phyloP scores from a whole-genome alignment of 2,888 invertebrate species.

The Laothoe populi region DNA sequence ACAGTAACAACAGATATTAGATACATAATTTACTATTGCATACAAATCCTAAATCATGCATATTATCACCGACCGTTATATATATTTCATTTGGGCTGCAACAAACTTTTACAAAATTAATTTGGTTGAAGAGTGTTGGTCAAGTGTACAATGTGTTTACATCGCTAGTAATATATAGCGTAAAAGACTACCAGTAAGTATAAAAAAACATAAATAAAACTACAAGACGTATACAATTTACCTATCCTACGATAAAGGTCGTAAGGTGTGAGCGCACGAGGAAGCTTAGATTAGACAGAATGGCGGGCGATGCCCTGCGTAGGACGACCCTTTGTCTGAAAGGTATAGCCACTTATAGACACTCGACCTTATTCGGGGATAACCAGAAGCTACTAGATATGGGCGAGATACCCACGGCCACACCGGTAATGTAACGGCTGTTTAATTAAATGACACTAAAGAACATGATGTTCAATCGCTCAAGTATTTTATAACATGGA shows the following conservation, averaged over 20 bases:
- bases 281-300: conserved; percentile 59
- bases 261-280: conserved; percentile 46
- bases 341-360: conserved; percentile 25
- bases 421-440: not conserved
- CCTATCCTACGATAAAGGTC: conserved; percentile 25
- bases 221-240: conserved; percentile 11
- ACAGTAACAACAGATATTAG: too few relatives aligned
- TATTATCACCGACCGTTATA: too few relatives aligned
- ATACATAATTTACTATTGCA: too few relatives aligned
- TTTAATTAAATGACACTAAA: conserved; percentile 3
- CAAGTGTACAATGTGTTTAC: too few relatives aligned
- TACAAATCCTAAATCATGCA: conserved; percentile 1
- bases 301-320: conserved; percentile 70
- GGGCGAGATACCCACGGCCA: not conserved
- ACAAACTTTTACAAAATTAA: too few relatives aligned
- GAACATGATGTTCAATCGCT: not conserved
- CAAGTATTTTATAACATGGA: not conserved
- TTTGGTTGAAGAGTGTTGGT: too few relatives aligned
- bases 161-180: too few relatives aligned
- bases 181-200: not conserved
- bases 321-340: conserved; percentile 69
- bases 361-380: conserved; percentile 23
- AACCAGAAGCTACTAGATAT: conserved; percentile 16
- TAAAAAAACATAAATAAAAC: conserved; percentile 8
- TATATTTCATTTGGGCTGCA: too few relatives aligned